These are phyloP conservation scores for Chlamydotis undulata DNA, from an alignment of 2,113 vertebrate genomes.

Conservation along the genomic window DNA sequence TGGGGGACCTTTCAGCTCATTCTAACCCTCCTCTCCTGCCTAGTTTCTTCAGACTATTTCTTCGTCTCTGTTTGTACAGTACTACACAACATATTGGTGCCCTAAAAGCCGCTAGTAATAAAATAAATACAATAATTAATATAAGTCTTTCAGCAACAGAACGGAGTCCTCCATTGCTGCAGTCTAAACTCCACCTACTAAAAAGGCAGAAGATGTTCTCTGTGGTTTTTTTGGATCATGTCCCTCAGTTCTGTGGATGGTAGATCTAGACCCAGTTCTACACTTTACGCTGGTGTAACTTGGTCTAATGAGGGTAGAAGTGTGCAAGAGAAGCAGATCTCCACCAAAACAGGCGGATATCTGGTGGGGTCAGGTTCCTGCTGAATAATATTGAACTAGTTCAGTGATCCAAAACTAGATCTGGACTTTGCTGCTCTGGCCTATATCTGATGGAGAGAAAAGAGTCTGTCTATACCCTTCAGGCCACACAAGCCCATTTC, in stretches of 20 bases:
- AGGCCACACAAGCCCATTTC: background rate
- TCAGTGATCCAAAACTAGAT: conserved; percentile 46
- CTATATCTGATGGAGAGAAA: conserved; percentile 33
- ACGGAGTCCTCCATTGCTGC: background rate
- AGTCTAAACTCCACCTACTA: background rate
- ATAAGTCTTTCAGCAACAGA: background rate
- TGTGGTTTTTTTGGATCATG: background rate
- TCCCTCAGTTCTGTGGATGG: background rate
- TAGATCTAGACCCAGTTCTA: background rate
- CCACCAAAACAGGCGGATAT: background rate
- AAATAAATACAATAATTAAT: background rate
- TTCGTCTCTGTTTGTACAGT: background rate
- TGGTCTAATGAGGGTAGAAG: background rate
- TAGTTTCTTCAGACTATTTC: background rate
- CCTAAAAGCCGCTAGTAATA: background rate
- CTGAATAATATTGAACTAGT: conserved; percentile 40
- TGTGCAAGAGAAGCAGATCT: background rate
- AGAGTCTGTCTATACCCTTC: conserved; percentile 55
- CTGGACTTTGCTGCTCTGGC: conserved; percentile 58
- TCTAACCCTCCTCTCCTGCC: background rate
- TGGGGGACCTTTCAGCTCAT: background rate
- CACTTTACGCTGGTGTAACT: background rate
- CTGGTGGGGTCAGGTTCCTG: conserved; percentile 13
- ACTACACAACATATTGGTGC: background rate
- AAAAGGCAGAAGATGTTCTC: background rate